phyloP scores from a whole-genome alignment of 2,888 invertebrate species.

The Clivina fossor region DNA sequence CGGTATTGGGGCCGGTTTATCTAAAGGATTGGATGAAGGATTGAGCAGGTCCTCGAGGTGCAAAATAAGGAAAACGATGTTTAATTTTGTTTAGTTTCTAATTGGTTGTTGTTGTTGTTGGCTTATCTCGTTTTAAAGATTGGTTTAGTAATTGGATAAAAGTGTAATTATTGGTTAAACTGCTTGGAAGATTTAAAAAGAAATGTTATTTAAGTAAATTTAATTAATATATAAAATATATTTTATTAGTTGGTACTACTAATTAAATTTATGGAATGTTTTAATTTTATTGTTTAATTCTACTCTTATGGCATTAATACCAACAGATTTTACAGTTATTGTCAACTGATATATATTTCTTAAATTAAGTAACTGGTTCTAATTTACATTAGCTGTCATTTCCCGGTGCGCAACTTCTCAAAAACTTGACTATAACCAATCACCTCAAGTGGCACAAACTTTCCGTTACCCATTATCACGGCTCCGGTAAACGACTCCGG shows the following conservation, averaged over 20 bases:
- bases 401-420: neutral
- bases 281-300: neutral
- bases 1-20: neutral
- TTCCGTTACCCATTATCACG: conserved; percentile 31
- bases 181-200: too few relatives aligned
- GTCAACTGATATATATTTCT: neutral
- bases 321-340: neutral
- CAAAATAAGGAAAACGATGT: too few relatives aligned
- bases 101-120: too few relatives aligned
- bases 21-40: neutral
- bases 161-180: too few relatives aligned
- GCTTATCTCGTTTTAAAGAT: too few relatives aligned
- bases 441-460: conserved; percentile 10
- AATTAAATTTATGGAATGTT: too few relatives aligned
- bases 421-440: neutral
- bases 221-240: too few relatives aligned
- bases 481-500: conserved; percentile 27
- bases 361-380: neutral
- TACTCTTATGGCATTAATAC: neutral
- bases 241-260: too few relatives aligned
- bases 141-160: too few relatives aligned
- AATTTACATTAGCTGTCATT: neutral
- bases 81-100: too few relatives aligned
- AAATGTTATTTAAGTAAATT: too few relatives aligned
- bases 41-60: neutral